Base-by-base conservation (phyloP, 2,797 vertebrate genomes). In the Pterois miles region DNA sequence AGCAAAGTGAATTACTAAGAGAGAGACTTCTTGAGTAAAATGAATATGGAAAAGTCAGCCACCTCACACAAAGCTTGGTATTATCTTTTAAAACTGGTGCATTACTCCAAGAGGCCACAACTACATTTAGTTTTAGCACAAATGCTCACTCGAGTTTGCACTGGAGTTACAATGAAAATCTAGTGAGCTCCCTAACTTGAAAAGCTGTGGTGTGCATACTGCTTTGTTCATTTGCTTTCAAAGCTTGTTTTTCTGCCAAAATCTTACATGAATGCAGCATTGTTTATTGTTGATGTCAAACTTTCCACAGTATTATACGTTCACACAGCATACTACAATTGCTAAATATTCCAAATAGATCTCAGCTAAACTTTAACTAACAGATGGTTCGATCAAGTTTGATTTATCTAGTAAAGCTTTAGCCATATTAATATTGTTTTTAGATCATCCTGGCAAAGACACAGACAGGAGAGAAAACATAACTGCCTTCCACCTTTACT, bases 1-100 rank as follows among this genome's bases (percentile, higher is more conserved):
- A 82, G 72, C 60, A 78, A 73, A 82, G 69, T 67, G 52, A 89
- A 80, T 84, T 65, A 72, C 73, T 69, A 62, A 33, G 68, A 77
- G 20, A 46, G 18, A 46, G 18, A 40, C 23, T 43, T 74, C 33
- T 75, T 71, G 58, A 73, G 74, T 56, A 53, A 69, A 78, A 71
- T 71, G 38, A 34, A 33, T 54, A 14, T 20, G 25, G 12, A 60
- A 56, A 38, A 72, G 29, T 66, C 43, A 48, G 16, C 53, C 22
- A 16, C 27, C n/a, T 78, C 18, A 36, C 25, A 54, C 33, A 69
- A 22, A 59, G 13, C 43, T 20, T 20, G 20, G 43, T 46, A 46
- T 46, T 46, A 46, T 20, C 16, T 46, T 20, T 46, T 46, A 46
- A 20, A 46, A 46, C 43, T 46, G 43, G 43, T 46, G 43, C 18